A percentile compares a stretch with the other conserved stretches of the same genome.
Evolutionary conservation across 2,888 invertebrate species (phyloP).

Genomic region (Melanostoma mellinum): DNA sequence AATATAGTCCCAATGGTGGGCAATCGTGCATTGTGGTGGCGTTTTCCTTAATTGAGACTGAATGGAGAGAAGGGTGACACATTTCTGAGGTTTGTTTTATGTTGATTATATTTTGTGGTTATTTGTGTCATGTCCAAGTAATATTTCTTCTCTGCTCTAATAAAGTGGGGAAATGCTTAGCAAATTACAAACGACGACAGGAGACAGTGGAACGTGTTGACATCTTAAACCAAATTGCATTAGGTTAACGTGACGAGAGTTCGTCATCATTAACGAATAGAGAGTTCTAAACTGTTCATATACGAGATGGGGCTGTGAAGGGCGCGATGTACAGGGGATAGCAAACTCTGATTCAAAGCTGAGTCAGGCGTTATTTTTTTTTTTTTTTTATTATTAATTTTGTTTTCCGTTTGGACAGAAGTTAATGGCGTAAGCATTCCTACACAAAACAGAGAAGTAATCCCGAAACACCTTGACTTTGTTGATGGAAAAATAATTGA

Average conservation of each 20-base stretch:
- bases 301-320: background rate
- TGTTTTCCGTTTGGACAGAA: background rate
- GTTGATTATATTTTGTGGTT: constrained; percentile 71
- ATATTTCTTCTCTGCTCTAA: constrained; percentile 46
- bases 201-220: constrained; percentile 33
- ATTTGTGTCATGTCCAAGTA: constrained; percentile 65
- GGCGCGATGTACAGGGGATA: background rate
- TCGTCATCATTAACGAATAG: constrained; percentile 27
- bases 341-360: background rate
- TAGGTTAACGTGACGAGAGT: constrained; percentile 31
- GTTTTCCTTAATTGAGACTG: constrained; percentile 67
- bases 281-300: background rate
- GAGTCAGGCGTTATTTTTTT: background rate
- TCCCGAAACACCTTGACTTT: too few species aligned
- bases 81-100: constrained; percentile 66
- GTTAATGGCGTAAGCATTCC: background rate
- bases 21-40: constrained; percentile 24
- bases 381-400: background rate
- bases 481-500: too few species aligned
- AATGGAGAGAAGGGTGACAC: constrained; percentile 55
- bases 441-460: background rate
- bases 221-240: constrained; percentile 27
- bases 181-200: constrained; percentile 54
- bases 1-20: constrained; percentile 4
- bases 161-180: constrained; percentile 13